Percentiles rank a stretch among this genome's conserved stretches.
Conservation (phyloP, 2,113 vertebrate genomes). For the Guaruba guarouba region DNA sequence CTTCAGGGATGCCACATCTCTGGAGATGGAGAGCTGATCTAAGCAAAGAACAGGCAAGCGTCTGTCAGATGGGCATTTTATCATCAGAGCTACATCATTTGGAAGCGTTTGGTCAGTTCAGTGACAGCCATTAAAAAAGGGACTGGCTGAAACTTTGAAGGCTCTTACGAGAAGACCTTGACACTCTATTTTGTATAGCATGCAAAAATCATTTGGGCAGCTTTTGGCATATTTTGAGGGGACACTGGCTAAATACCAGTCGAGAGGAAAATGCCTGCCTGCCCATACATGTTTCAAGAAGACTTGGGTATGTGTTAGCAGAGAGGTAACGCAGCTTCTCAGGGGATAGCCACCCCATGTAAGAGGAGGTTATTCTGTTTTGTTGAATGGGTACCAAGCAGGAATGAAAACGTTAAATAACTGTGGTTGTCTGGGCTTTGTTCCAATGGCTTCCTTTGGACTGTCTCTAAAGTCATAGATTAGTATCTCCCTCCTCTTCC, state of each 20-base stretch:
- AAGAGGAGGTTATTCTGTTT: background rate
- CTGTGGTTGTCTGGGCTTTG: rapidly evolving
- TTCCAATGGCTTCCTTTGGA: background rate
- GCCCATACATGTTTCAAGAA: background rate
- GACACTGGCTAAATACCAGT: background rate
- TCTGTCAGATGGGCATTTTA: background rate
- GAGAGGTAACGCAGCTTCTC: background rate
- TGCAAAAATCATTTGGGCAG: background rate
- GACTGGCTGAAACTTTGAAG: background rate
- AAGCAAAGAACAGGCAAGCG: background rate
- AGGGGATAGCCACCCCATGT: background rate
- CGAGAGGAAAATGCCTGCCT: background rate
- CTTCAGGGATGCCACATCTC: background rate
- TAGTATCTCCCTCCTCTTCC: background rate
- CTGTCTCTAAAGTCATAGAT: background rate
- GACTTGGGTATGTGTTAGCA: background rate
- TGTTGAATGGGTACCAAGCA: background rate
- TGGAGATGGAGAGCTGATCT: slow-evolving; percentile 4
- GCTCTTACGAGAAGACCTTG: background rate
- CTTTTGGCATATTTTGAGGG: background rate
- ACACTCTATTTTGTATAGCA: background rate
- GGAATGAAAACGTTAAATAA: background rate
- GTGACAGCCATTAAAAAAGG: background rate
- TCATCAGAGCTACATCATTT: background rate
- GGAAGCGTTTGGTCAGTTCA: background rate